Evolutionary conservation across 2,888 invertebrate species (phyloP).

Genomic region (Acleris cristana): DNA sequence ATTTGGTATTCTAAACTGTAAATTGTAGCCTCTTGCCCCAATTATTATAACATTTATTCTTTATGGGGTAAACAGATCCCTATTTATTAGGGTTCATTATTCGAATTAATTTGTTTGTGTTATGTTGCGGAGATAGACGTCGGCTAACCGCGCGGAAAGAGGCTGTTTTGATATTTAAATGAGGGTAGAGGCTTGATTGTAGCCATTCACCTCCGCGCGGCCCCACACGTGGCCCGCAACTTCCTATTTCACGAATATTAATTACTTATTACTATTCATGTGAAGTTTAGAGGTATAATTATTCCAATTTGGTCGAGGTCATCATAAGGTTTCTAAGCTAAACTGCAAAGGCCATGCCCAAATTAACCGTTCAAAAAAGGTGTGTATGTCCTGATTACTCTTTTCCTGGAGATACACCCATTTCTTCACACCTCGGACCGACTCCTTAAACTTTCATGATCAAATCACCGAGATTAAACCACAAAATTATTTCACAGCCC

Average conservation of each 20-base stretch:
- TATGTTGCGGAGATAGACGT: slow-evolving; percentile 69
- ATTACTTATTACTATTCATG: slow-evolving; percentile 40
- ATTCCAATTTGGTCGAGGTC: slow-evolving; percentile 15
- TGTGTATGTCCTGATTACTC: background rate
- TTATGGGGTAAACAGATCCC: slow-evolving; percentile 81
- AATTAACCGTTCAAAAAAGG: background rate
- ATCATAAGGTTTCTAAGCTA: background rate
- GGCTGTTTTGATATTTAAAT: slow-evolving; percentile 82
- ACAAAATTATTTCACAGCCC: slow-evolving; percentile 8
- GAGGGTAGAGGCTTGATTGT: slow-evolving; percentile 75
- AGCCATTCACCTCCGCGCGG: slow-evolving; percentile 59
- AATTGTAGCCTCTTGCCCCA: slow-evolving; percentile 76
- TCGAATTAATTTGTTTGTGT: slow-evolving; percentile 83
- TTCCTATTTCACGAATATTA: slow-evolving; percentile 46
- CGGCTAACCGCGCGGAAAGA: slow-evolving; percentile 68
- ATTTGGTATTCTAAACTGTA: slow-evolving; percentile 75
- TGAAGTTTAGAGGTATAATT: slow-evolving; percentile 26
- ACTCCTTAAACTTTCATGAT: background rate
- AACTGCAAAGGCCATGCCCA: slow-evolving; percentile 10
- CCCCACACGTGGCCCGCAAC: slow-evolving; percentile 34
- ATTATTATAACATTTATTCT: slow-evolving; percentile 82
- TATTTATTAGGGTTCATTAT: slow-evolving; percentile 83
- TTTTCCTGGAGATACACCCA: background rate
- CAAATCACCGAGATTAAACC: background rate
- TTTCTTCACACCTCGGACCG: background rate